Evolutionary conservation across 2,888 invertebrate species (phyloP), one percentile per base, ranked within the genome.

Genomic region (Eupithecia tripunctaria): DNA sequence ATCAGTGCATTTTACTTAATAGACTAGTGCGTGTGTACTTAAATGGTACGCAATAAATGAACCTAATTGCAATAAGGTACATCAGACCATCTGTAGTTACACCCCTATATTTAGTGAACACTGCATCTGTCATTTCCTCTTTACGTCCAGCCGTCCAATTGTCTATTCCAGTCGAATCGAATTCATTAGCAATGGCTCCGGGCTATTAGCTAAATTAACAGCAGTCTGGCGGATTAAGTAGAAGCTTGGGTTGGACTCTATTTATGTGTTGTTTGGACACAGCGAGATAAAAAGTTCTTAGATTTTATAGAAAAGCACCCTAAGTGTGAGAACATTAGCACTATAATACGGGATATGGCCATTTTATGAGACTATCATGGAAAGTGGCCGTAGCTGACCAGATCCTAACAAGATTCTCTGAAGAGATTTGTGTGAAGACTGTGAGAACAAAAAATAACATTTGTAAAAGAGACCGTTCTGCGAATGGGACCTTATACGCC

Each of bases 181-280:
- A 66, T 71, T 63, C 51, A 72, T 70, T 75, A 75, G 63, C 69
- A 62, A 25, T 25, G 64, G 27, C 70, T 64, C 59, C 32, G 29
- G 63, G 47, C 74, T 64, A 67, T 72, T 70, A 72, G 63, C 67
- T 29, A 67, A 69, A 72, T 70, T 71, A 75, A 62, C 51, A 29
- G 47, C 7, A 60, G 62, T 59, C 36, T 32, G 59, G 27, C 18
- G 18, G 18, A 32, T 68, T 2, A 27, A 7, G 43, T 27, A 32
- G 15, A 15, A n/a, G 12, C 38, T 25, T 7, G 64, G 64, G 62
- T 32, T 18, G 32, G 29, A 63, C 62, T 36, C 5, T 56, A 56
- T 12, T 21, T 8, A 10, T 8, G 47, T 21, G 21, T 21, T 10
- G 21, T 21, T n/a, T 8, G n/a, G 8, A 47, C n/a, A 47, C 47